These are phyloP conservation scores for Paradisaea rubra DNA, from an alignment of 2,113 vertebrate genomes.

Conservation along the genomic window DNA sequence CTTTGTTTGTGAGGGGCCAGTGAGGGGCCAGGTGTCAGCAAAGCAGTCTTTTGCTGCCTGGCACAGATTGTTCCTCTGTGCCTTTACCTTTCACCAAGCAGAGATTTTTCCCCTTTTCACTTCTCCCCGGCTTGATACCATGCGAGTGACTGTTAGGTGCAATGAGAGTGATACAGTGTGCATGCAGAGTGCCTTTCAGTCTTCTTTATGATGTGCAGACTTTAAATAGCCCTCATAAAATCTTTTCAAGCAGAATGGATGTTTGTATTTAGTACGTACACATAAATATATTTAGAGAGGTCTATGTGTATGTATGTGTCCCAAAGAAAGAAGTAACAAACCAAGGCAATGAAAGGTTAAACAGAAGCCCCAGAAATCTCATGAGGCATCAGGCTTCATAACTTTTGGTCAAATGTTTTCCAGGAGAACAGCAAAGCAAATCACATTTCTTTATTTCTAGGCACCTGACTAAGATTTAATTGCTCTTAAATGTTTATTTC, in stretches of 20 bases:
- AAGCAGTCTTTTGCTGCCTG: not conserved
- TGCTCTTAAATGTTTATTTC: not conserved
- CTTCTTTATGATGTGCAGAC: not conserved
- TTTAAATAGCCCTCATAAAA: not conserved
- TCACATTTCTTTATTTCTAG: not conserved
- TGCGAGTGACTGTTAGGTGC: not conserved
- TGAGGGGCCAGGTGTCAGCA: rapidly evolving
- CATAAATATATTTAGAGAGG: not conserved
- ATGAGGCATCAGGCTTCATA: not conserved
- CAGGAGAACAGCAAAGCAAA: not conserved
- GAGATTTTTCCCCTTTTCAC: not conserved
- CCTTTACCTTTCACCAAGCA: not conserved
- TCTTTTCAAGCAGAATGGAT: not conserved
- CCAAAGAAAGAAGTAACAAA: not conserved
- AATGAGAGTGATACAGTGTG: not conserved
- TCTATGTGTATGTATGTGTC: rapidly evolving
- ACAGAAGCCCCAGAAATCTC: not conserved
- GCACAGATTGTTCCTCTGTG: not conserved
- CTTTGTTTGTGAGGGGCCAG: not conserved
- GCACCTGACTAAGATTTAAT: slow-evolving; percentile 29
- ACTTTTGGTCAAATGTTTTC: not conserved
- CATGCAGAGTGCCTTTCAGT: not conserved
- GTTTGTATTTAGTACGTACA: not conserved
- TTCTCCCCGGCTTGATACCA: not conserved
- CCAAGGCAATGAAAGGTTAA: not conserved